Conservation (phyloP, 2,888 invertebrate genomes). For the Uropetala carovei region DNA sequence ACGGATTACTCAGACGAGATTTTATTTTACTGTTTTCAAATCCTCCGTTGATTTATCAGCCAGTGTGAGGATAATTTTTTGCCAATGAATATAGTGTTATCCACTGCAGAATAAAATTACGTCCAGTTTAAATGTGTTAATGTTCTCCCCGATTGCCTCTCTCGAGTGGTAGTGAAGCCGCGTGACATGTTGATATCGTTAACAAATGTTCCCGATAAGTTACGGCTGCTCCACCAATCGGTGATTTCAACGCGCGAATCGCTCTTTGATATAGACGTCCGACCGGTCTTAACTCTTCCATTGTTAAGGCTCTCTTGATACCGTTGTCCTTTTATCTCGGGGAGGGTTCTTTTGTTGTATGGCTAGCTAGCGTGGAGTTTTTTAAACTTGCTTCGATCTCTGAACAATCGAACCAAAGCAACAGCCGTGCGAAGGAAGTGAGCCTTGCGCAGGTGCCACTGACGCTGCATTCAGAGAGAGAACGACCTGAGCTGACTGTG, state of each 20-base stretch:
- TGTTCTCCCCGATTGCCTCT: background rate
- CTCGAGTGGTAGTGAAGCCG: background rate
- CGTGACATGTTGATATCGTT: conserved; percentile 27
- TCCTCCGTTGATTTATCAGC: too few relatives aligned
- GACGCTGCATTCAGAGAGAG: background rate
- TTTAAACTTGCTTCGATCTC: conserved; percentile 26
- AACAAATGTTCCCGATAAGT: conserved; percentile 40
- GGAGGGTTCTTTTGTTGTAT: background rate
- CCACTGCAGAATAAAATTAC: background rate
- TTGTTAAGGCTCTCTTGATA: conserved; percentile 29
- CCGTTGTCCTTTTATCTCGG: conserved; percentile 36
- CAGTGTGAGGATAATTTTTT: too few relatives aligned
- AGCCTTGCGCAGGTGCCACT: background rate
- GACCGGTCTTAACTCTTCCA: background rate
- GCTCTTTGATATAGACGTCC: conserved; percentile 44
- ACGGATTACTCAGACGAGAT: too few relatives aligned
- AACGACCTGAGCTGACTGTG: too few relatives aligned
- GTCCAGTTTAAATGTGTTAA: too few relatives aligned
- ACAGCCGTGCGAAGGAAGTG: background rate
- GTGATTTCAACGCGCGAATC: conserved; percentile 38
- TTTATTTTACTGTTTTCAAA: too few relatives aligned
- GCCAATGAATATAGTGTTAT: background rate
- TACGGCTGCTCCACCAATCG: conserved; percentile 42
- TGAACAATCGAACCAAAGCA: conserved; percentile 9
- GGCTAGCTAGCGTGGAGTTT: background rate